Percentiles rank a stretch among this genome's conserved stretches.
These are phyloP conservation scores for Lethocerus indicus DNA, from an alignment of 1,140 invertebrate species.

Conservation along the genomic window DNA sequence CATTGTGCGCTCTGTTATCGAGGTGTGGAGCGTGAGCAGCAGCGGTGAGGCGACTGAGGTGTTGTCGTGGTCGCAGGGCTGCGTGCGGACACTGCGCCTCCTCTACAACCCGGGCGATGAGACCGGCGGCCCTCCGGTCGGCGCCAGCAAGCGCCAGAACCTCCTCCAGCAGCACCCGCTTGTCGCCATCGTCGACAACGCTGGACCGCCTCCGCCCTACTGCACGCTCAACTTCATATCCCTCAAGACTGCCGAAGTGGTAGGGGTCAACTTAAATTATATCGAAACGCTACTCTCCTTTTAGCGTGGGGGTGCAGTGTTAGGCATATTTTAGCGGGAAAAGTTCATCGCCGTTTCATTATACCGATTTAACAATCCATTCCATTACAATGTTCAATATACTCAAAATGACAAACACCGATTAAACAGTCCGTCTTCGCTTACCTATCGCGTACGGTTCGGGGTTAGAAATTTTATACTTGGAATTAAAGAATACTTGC, in stretches of 20 bases:
- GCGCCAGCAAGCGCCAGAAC: constrained; percentile 31
- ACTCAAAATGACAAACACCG: too few species aligned
- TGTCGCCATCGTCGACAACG: constrained; percentile 72
- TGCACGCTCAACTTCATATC: constrained; percentile 82
- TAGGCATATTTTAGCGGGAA: too few species aligned
- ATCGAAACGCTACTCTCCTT: too few species aligned
- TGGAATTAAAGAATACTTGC: too few species aligned
- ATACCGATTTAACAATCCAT: too few species aligned
- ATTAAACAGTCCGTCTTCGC: too few species aligned
- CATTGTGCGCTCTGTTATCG: too few species aligned
- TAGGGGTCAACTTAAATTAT: constrained; percentile 23
- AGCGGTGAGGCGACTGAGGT: constrained; percentile 84
- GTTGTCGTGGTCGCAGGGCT: constrained; percentile 74
- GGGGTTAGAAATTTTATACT: too few species aligned
- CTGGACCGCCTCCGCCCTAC: constrained; percentile 61
- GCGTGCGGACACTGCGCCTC: constrained; percentile 62
- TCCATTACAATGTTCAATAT: too few species aligned
- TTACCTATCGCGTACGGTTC: too few species aligned
- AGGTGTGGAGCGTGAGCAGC: constrained; percentile 59
- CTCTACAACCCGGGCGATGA: constrained; percentile 69
- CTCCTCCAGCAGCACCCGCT: constrained; percentile 65
- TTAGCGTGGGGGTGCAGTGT: too few species aligned
- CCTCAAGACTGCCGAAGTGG: constrained; percentile 71
- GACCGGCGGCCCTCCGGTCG: constrained; percentile 25
- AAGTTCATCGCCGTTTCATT: too few species aligned